Percentiles rank a stretch among this genome's conserved stretches.
Evolutionary conservation across 2,888 invertebrate species (phyloP).

Genomic region (Frankliniella fusca): DNA sequence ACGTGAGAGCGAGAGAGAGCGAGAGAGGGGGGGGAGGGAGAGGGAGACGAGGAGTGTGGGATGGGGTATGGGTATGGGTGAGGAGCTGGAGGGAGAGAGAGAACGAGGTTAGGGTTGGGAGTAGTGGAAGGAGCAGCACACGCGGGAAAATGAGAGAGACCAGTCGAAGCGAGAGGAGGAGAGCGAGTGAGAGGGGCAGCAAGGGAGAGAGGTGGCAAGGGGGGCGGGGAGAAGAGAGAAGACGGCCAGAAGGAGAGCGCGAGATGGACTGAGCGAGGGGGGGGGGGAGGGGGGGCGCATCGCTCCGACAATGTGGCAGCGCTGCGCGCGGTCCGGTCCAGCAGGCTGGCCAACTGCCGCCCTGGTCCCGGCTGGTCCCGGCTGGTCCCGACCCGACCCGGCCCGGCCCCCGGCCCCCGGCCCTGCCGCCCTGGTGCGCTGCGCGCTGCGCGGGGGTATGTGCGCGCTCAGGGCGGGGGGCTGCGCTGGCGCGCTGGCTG

Average conservation of each 20-base stretch:
- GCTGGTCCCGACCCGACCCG: no score
- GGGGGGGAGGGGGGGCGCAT: background rate
- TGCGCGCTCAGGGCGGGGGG: background rate
- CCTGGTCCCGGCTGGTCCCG: background rate
- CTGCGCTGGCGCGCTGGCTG: background rate
- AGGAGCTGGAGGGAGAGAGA: background rate
- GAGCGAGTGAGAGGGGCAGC: background rate
- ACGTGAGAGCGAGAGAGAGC: no score
- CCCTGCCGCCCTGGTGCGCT: no score
- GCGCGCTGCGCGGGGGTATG: background rate
- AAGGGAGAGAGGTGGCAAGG: background rate
- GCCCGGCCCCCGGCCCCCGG: no score
- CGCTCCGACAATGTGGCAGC: conserved; percentile 11
- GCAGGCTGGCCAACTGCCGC: conserved; percentile 8
- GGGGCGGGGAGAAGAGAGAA: background rate
- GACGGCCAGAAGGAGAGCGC: background rate
- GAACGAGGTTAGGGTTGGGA: background rate
- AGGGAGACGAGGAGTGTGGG: no score
- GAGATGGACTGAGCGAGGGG: background rate
- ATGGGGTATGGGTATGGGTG: background rate
- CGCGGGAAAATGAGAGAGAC: background rate
- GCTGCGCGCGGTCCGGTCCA: conserved; percentile 4
- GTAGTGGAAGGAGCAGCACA: no score
- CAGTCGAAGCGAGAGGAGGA: background rate
- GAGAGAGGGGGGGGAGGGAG: no score